Base-by-base conservation (phyloP, 2,113 vertebrate genomes). In the Suricata suricatta region DNA sequence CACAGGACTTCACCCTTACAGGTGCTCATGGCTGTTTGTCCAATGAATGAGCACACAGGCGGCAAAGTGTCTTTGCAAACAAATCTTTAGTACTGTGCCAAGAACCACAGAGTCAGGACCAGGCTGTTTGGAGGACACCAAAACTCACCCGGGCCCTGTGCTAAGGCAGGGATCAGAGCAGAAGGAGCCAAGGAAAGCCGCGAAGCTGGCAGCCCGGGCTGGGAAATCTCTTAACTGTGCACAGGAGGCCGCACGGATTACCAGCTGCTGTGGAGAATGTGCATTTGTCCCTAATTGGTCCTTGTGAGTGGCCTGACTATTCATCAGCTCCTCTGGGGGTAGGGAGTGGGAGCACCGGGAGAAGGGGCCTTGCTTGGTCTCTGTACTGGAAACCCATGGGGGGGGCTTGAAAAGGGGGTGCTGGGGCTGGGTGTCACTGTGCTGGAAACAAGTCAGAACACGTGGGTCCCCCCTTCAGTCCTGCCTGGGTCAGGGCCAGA, bases 401-500 rank as follows among this genome's bases (percentile, higher is more conserved):
- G 31, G 27, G 27, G 41, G 3, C 14, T 77, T 15, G 44, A 17
- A 44, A 44, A 77, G 74, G 7, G 27, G 41, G 27, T 77, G 41
- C 16, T 77, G 27, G 71, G 38, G 72, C 74, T 29, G 74, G 74
- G 47, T 12, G 25, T 77, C 41, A 16, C 74, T 47, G 71, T 12
- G 0, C 0, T 2, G 33, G 3, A 11, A 27, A 29, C 17, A 10
- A 14, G 33, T 54, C 7, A 11, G 88, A 29, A 50, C 7, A 38
- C n/a, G 7, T 3, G 5, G 19, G 52, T 50, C 23, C 1, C 6
- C 52, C 79, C 19, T 25, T 14, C 0, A 10, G 14, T n/a, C 31
- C 52, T 44, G 41, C 23, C 27, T 21, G 23, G 85, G 88, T 47
- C 57, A 5, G 29, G 8, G 3, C 4, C 21, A 8, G 74, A 21